A percentile compares a stretch with the other conserved stretches of the same genome.
These are phyloP conservation scores for Pyrgus malvae DNA, from an alignment of 2,888 invertebrate genomes.

Conservation along the genomic window DNA sequence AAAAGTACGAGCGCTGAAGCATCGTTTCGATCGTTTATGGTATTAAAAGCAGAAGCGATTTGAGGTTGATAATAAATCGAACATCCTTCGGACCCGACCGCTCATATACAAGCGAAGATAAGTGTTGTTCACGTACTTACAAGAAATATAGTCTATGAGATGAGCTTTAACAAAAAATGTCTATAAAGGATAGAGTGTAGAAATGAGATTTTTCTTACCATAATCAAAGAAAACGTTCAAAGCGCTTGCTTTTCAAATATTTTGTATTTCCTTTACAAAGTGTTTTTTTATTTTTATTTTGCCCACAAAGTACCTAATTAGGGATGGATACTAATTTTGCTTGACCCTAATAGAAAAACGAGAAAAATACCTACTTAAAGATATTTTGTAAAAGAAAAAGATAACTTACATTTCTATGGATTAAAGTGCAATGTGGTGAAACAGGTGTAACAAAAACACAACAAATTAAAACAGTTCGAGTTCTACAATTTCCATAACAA, in stretches of 20 bases:
- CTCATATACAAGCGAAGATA: conserved; percentile 31
- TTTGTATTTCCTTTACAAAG: no score
- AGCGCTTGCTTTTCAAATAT: no score
- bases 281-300: no score
- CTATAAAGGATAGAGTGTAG: neutral
- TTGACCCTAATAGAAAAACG: no score
- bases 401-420: no score
- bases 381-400: no score
- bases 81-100: conserved; percentile 48
- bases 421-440: neutral
- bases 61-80: conserved; percentile 51
- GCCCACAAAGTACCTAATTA: no score
- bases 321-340: no score
- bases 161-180: conserved; percentile 10
- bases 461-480: conserved; percentile 4
- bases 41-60: conserved; percentile 56
- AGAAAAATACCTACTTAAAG: no score
- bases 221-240: neutral
- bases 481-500: neutral
- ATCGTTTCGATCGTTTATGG: conserved; percentile 47
- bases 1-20: conserved; percentile 52
- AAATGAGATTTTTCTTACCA: neutral
- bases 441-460: neutral
- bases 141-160: conserved; percentile 26
- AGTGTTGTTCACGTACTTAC: conserved; percentile 18